Base-by-base conservation (phyloP, 2,888 invertebrate genomes). In the Liodrosophila aerea region DNA sequence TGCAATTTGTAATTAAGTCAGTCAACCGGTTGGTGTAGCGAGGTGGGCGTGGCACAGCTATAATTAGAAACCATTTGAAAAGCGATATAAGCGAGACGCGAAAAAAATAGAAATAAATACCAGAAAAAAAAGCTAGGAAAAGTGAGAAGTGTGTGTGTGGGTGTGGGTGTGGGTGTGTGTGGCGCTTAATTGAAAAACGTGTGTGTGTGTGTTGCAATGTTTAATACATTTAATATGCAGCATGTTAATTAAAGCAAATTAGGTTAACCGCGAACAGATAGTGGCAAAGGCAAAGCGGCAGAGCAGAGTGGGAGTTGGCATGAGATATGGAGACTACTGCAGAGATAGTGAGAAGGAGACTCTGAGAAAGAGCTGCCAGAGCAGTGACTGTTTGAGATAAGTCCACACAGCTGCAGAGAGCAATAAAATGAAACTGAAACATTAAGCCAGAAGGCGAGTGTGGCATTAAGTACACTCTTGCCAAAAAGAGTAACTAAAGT, bases 1-100 rank as follows among this genome's bases (percentile, higher is more conserved):
- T 84, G 85, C 75, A 84, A 80, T 77, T 85, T 71, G 85, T 85
- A 85, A 76, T 84, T 85, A 83, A 83, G 81, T 84, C 85, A 77
- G 85, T 81, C 81, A 80, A 57, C 68, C 54, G 68, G 71, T 53
- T 58, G 53, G 13, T 40, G 43, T n/a, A 7, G 18, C 31, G 11
- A 1, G 4, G 37, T n/a, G 60, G 62, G 56, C 51, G 54, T 59
- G 69, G 56, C 59, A n/a, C n/a, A 70, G 29, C 5, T 33, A 65
- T 73, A 66, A 73, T 74, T 74, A 65, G 62, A 73, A 74, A 65
- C 41, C 73, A 70, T 68, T 69, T 70, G 73, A 63, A 56, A 57
- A 67, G 73, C 56, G 56, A 68, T 68, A 72, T 36, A 43, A 37
- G 40, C 11, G 43, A 29, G 30, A 22, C 11, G 34, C 30, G 31